Evolutionary conservation across 2,113 vertebrate species (phyloP).

Genomic region (Raja brachyura): DNA sequence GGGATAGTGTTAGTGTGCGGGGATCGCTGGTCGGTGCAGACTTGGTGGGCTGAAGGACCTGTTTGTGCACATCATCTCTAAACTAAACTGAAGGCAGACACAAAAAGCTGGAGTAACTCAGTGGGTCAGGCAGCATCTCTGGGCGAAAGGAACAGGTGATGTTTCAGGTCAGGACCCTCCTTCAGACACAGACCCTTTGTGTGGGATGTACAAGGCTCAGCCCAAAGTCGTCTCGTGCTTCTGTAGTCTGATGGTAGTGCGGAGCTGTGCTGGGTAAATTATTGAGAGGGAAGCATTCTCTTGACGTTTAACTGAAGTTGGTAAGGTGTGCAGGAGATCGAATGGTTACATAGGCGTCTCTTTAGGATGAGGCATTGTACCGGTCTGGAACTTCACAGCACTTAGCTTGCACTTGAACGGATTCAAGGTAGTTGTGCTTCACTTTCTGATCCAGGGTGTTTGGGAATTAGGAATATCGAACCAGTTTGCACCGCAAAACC

Average conservation of each 20-base stretch:
- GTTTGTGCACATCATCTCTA: too few relatives aligned
- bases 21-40: too few relatives aligned
- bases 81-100: too few relatives aligned
- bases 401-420: not conserved
- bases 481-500: not conserved
- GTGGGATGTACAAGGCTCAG: not conserved
- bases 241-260: not conserved
- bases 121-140: too few relatives aligned
- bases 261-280: not conserved
- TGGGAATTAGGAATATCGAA: not conserved
- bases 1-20: too few relatives aligned
- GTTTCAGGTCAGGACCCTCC: too few relatives aligned
- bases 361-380: not conserved
- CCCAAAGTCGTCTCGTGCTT: not conserved
- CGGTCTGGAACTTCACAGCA: not conserved
- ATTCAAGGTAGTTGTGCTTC: not conserved
- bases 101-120: too few relatives aligned
- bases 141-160: too few relatives aligned
- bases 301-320: not conserved
- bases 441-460: not conserved
- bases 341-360: not conserved
- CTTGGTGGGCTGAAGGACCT: too few relatives aligned
- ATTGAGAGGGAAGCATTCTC: not conserved
- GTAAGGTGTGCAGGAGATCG: not conserved
- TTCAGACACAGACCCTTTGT: not conserved